phyloP scores from a whole-genome alignment of 2,797 vertebrate species.

The Hylomyscus alleni region DNA sequence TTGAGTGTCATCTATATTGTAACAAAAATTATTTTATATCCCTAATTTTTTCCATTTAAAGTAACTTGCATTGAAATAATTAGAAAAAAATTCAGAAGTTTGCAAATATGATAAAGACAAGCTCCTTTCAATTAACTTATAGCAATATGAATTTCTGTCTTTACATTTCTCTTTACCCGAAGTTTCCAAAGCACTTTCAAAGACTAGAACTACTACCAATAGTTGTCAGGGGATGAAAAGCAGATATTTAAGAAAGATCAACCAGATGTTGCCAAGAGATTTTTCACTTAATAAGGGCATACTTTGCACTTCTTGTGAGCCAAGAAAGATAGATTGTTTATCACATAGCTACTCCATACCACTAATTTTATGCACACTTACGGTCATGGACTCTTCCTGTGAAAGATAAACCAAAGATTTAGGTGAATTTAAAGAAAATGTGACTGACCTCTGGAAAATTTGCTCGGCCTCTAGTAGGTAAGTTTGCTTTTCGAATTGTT shows the following conservation, averaged over 20 bases:
- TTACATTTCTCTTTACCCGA: background rate
- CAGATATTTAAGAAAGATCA: slow-evolving; percentile 51
- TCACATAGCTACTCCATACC: background rate
- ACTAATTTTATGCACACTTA: slow-evolving; percentile 47
- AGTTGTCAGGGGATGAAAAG: slow-evolving; percentile 2
- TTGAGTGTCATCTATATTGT: background rate
- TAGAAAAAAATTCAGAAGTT: background rate
- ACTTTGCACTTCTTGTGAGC: background rate
- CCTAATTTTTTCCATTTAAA: slow-evolving; percentile 18
- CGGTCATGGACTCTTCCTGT: background rate
- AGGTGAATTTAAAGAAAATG: background rate
- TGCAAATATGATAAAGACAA: slow-evolving; percentile 19
- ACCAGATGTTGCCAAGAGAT: slow-evolving; percentile 19
- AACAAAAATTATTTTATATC: background rate
- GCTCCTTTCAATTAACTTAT: slow-evolving; percentile 28
- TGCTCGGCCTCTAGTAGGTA: background rate
- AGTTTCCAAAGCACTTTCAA: slow-evolving; percentile 25
- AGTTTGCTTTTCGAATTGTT: background rate
- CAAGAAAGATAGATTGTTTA: slow-evolving; percentile 32
- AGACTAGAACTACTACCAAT: background rate
- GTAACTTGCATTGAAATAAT: background rate
- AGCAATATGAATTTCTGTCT: slow-evolving; percentile 37
- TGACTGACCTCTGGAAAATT: background rate
- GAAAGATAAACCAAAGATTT: slow-evolving; percentile 27
- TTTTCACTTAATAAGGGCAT: background rate